These are phyloP conservation scores for Nestor notabilis DNA, from an alignment of 2,113 vertebrate species.

Conservation along the genomic window DNA sequence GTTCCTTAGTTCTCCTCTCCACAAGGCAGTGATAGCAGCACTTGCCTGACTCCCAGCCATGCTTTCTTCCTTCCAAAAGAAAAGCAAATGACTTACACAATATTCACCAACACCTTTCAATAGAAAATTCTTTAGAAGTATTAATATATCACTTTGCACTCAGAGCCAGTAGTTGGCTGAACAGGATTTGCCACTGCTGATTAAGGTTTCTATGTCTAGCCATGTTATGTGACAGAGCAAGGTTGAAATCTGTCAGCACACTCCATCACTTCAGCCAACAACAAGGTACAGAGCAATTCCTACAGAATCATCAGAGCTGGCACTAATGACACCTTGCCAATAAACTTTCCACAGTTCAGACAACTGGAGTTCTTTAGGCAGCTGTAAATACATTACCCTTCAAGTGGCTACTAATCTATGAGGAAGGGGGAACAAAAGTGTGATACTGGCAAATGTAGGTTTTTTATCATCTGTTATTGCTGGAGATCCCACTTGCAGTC, in stretches of 20 bases:
- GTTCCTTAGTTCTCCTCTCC: neutral
- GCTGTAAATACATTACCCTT: neutral
- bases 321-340: fast-evolving
- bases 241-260: neutral
- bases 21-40: neutral
- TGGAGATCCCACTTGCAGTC: neutral
- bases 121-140: neutral
- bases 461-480: neutral
- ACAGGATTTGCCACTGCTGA: neutral
- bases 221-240: neutral
- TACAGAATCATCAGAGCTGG: neutral
- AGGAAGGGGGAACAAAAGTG: neutral
- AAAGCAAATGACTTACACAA: neutral
- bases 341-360: neutral
- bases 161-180: neutral
- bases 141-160: neutral
- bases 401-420: neutral
- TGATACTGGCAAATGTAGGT: neutral
- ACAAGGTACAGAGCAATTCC: neutral
- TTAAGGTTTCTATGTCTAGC: neutral
- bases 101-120: neutral
- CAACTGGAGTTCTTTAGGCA: neutral
- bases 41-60: neutral
- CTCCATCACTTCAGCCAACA: neutral
- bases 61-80: neutral